Evolutionary conservation across 92 coral and sea anemone species (phyloP), one percentile per base, ranked within the genome.

Genomic region (Phenganax marumi): DNA sequence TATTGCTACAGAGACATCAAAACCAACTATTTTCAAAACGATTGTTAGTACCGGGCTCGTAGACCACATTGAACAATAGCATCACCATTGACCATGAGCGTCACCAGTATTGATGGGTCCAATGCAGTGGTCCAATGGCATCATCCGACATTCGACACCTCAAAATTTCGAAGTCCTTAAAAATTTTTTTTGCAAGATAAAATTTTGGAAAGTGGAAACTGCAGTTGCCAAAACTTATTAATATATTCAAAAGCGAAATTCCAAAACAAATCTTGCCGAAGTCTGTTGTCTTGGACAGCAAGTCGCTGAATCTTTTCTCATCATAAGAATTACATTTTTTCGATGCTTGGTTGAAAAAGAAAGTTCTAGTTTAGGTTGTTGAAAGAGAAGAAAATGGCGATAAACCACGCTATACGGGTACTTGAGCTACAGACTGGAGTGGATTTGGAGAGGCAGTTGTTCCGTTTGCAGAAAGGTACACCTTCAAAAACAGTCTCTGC

Each of bases 381-480:
- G 16, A 11, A 50, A 3, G 61, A n/a, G 23, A 63, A 63, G 10
- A 50, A 50, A 50, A 73, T 54, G 80, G 43, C 66, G 21, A 48
- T 53, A 23, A 75, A 52, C 48, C 60, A 19, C 11, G 80, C 46
- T 13, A 89, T 92, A 19, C 91, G 98, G 16, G 92, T 92, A 26
- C 89, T 94, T 80, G 94, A 92, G 84, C 83, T 94, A 22, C 91
- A 90, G 58, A 88, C 91, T 39, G 92, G 88, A 12, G 91, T 91
- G 65, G 86, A 89, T 56, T 72, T 94, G 77, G 97, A 94, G 81
- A 90, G 89, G 48, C 89, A 91, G 54, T 89, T 94, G 26, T 94
- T 84, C 57, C 74, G 97, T 63, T 90, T 94, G 51, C 92, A 91
- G 64, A 94, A 94, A 92, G 98, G 97, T 90, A 84, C 62, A n/a